These are phyloP conservation scores for Rhynchopsitta pachyrhyncha DNA, from an alignment of 2,113 vertebrate species.

Conservation along the genomic window DNA sequence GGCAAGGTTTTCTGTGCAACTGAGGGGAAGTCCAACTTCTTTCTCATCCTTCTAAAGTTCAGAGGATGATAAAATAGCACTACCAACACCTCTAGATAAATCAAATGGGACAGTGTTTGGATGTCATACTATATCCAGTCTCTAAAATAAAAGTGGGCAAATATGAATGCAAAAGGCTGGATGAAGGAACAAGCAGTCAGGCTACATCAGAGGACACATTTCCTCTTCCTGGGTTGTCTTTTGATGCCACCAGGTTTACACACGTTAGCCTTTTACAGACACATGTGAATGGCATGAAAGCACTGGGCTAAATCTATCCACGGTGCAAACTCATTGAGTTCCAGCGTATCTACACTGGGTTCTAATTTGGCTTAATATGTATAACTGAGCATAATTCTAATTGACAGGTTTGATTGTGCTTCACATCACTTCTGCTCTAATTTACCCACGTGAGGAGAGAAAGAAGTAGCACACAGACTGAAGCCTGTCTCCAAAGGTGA, in stretches of 20 bases:
- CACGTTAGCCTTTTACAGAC: background rate
- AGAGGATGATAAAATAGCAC: background rate
- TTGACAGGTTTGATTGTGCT: background rate
- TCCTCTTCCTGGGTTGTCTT: background rate
- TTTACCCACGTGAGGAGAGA: background rate
- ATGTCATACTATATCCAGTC: background rate
- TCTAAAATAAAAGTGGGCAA: background rate
- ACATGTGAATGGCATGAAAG: background rate
- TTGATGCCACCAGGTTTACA: background rate
- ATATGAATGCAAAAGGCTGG: background rate
- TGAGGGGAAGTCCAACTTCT: background rate
- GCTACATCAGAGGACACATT: background rate
- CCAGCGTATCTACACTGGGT: background rate
- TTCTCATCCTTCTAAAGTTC: background rate
- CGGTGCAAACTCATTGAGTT: background rate
- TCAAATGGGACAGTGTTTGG: background rate
- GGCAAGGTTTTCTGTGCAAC: background rate
- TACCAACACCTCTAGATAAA: background rate
- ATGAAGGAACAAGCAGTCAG: background rate
- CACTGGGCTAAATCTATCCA: background rate
- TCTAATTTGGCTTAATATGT: background rate
- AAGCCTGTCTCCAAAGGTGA: background rate
- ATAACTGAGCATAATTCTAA: background rate
- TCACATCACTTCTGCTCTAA: background rate
- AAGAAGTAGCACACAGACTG: background rate